phyloP scores from a whole-genome alignment of 1,140 invertebrate species.

The Drosophila equinoxialis region DNA sequence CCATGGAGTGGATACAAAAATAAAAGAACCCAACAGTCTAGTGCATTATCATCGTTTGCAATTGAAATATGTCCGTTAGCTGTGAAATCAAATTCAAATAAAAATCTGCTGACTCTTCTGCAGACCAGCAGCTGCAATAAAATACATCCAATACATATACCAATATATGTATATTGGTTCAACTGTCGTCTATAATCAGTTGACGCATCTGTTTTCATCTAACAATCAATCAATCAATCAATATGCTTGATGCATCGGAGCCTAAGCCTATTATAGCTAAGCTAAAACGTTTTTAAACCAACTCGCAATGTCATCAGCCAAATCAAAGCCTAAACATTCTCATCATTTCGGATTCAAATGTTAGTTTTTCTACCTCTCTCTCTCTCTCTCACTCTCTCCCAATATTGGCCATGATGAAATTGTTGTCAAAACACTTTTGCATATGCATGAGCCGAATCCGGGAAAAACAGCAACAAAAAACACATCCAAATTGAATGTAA shows the following conservation, averaged over 20 bases:
- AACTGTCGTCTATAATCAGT: constrained; percentile 7
- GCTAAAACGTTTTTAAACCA: constrained; percentile 19
- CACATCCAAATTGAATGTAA: neutral
- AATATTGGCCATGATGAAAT: constrained; percentile 5
- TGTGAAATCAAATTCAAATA: constrained; percentile 44
- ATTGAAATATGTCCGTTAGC: constrained; percentile 33
- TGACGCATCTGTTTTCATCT: constrained; percentile 1
- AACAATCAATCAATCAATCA: constrained; percentile 11
- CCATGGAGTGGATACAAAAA: neutral
- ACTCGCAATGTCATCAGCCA: neutral
- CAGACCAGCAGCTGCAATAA: constrained; percentile 1
- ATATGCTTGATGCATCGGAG: neutral
- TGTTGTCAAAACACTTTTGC: constrained; percentile 21
- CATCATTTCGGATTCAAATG: constrained; percentile 9
- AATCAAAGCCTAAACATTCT: constrained; percentile 8
- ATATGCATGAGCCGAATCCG: constrained; percentile 3
- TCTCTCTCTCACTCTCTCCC: neutral
- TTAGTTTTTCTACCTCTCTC: neutral
- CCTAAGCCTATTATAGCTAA: constrained; percentile 22
- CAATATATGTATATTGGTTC: neutral
- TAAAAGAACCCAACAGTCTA: neutral
- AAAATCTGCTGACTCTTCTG: constrained; percentile 14
- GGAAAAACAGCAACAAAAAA: neutral
- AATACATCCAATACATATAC: neutral
- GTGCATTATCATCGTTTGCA: constrained; percentile 25